phyloP scores from a whole-genome alignment of 1,140 invertebrate species.

The Lepidostoma basale region DNA sequence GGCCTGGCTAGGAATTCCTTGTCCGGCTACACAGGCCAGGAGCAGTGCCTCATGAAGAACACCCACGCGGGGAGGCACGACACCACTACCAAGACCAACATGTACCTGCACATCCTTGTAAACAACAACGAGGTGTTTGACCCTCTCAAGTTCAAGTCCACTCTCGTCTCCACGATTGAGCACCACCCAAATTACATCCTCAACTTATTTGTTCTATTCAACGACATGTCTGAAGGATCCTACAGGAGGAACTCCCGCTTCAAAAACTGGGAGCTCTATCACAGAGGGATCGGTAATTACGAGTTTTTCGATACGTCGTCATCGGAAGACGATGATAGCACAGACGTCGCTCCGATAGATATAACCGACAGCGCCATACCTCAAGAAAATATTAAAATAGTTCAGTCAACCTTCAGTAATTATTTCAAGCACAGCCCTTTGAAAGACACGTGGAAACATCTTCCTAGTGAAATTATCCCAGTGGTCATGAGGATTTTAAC shows the following conservation, averaged over 20 bases:
- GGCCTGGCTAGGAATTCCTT: not conserved
- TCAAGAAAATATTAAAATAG: slow-evolving; percentile 31
- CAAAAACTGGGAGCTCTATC: slow-evolving; percentile 41
- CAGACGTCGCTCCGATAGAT: not conserved
- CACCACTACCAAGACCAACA: slow-evolving; percentile 25
- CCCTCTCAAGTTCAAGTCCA: slow-evolving; percentile 14
- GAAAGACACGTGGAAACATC: slow-evolving; percentile 28
- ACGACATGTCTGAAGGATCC: slow-evolving; percentile 31
- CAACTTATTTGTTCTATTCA: slow-evolving; percentile 37
- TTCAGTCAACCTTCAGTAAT: slow-evolving; percentile 40
- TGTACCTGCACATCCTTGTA: slow-evolving; percentile 39
- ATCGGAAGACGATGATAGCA: slow-evolving; percentile 24
- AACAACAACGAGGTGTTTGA: slow-evolving; percentile 37
- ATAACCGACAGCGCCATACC: not conserved
- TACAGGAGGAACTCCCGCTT: slow-evolving; percentile 40
- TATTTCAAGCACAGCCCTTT: slow-evolving; percentile 43
- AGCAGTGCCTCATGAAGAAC: slow-evolving; percentile 12
- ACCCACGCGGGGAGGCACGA: slow-evolving; percentile 8
- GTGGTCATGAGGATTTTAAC: slow-evolving; percentile 36
- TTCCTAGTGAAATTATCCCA: slow-evolving; percentile 32
- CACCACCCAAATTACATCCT: slow-evolving; percentile 35
- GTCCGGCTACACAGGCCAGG: slow-evolving; percentile 8
- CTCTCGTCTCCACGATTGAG: slow-evolving; percentile 15
- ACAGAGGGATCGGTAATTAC: slow-evolving; percentile 27
- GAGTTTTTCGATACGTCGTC: slow-evolving; percentile 43